Percentiles rank a stretch among this genome's conserved stretches.
These are phyloP conservation scores for Mystacornis crossleyi DNA, from an alignment of 2,113 vertebrate species.

Conservation along the genomic window DNA sequence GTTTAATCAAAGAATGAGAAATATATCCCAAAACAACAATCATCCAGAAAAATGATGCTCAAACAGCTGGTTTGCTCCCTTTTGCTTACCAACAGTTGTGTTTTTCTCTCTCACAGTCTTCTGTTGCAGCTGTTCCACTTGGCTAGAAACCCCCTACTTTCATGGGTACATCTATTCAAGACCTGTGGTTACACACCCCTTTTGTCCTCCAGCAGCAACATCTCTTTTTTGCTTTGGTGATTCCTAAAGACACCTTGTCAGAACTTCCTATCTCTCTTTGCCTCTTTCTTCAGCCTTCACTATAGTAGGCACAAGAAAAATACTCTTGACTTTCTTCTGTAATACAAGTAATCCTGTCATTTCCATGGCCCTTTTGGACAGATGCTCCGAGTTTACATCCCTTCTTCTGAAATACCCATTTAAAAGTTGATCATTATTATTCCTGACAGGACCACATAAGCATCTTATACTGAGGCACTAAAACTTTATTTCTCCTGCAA, in stretches of 20 bases:
- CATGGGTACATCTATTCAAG: background rate
- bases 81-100: background rate
- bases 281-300: background rate
- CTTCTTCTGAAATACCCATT: background rate
- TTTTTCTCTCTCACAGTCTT: background rate
- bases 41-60: background rate
- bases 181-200: background rate
- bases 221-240: background rate
- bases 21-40: background rate
- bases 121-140: background rate
- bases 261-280: background rate
- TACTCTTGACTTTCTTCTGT: background rate
- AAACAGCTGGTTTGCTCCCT: background rate
- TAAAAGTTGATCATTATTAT: background rate
- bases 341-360: background rate
- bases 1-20: background rate
- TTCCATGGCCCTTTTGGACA: background rate
- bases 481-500: background rate
- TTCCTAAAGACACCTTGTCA: background rate
- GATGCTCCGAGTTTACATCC: background rate
- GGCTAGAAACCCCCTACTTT: background rate
- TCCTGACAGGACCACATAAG: background rate
- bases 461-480: background rate
- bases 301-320: background rate
- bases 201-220: background rate